Evolutionary conservation across 2,113 vertebrate genomes (phyloP).

Genomic region (Prochilodus magdalenae): DNA sequence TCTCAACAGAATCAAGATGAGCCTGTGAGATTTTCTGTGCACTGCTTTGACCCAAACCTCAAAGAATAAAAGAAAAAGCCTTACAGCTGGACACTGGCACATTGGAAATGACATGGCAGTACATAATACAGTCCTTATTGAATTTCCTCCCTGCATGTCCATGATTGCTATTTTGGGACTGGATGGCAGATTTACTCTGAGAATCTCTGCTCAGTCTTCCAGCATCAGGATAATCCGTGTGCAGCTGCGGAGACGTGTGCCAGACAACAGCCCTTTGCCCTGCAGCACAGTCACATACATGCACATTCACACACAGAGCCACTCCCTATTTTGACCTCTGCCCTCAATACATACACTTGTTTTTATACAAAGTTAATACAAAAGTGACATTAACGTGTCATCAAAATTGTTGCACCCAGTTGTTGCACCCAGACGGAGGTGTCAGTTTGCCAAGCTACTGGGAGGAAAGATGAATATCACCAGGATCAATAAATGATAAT

Average conservation of each 20-base stretch:
- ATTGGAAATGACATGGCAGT: slow-evolving; percentile 5
- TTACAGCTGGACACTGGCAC: neutral
- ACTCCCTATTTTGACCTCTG: neutral
- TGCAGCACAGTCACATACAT: slow-evolving; percentile 13
- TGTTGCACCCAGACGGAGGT: too few species aligned
- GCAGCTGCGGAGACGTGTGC: slow-evolving; percentile 39
- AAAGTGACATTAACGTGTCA: too few species aligned
- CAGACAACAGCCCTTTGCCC: slow-evolving; percentile 39
- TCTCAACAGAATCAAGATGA: slow-evolving; percentile 17
- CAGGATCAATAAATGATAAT: too few species aligned
- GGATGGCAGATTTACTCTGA: slow-evolving; percentile 6
- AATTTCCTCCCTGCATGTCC: slow-evolving; percentile 17
- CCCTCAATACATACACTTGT: neutral
- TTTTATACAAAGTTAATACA: too few species aligned
- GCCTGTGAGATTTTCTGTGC: neutral
- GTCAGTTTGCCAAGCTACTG: too few species aligned
- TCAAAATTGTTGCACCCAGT: too few species aligned
- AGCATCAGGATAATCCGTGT: slow-evolving; percentile 44
- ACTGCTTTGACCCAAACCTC: slow-evolving; percentile 1
- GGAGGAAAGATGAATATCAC: too few species aligned
- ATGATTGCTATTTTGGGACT: slow-evolving; percentile 32
- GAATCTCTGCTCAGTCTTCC: slow-evolving; percentile 47
- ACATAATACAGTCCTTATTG: slow-evolving; percentile 4
- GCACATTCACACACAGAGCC: slow-evolving; percentile 12
- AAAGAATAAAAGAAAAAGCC: neutral